These are phyloP conservation scores for Steatocranus sp. DNA, from an alignment of 2,797 vertebrate genomes.

Conservation along the genomic window DNA sequence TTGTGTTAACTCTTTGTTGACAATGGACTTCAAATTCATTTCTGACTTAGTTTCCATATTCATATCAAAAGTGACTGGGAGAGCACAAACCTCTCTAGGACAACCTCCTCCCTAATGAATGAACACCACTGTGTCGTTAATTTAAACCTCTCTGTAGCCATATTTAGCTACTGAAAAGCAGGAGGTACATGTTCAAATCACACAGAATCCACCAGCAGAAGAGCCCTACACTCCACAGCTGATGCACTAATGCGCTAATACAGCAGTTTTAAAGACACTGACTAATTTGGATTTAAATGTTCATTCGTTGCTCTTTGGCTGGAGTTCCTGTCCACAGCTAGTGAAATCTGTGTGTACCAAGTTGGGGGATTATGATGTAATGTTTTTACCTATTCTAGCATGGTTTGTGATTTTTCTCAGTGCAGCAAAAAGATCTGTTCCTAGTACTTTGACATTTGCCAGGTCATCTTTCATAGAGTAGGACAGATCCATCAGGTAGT, in stretches of 20 bases:
- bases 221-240: not conserved
- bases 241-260: not conserved
- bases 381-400: slow-evolving; percentile 82
- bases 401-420: slow-evolving; percentile 78
- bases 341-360: not conserved
- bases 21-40: not conserved
- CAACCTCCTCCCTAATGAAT: not conserved
- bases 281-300: not conserved
- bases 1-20: not conserved
- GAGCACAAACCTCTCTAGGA: not conserved
- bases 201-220: not conserved
- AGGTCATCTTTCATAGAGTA: slow-evolving; percentile 95
- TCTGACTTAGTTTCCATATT: not conserved
- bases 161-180: not conserved
- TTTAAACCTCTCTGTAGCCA: not conserved
- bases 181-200: not conserved
- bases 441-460: slow-evolving; percentile 84
- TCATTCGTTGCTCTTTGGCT: not conserved
- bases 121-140: not conserved
- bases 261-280: not conserved
- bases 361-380: not conserved
- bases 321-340: not conserved
- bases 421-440: slow-evolving; percentile 76
- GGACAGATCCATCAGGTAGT: slow-evolving; percentile 98
- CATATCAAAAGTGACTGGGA: not conserved